phyloP scores from a whole-genome alignment of 2,888 invertebrate genomes.

The Scotopteryx bipunctaria region DNA sequence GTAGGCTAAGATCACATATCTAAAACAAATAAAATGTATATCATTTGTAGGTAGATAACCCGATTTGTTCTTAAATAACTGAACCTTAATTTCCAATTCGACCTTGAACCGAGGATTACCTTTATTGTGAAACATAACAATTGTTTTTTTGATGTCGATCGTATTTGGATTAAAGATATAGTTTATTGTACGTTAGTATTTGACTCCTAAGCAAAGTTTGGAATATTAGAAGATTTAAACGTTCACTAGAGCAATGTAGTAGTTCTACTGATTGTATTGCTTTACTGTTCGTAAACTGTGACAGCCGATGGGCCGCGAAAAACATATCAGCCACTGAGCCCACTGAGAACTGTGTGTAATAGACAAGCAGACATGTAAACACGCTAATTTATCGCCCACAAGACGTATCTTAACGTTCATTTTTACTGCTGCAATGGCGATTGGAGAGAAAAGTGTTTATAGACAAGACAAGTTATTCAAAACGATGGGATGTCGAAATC shows the following conservation, averaged over 20 bases:
- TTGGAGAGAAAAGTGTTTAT: background rate
- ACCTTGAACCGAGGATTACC: too few species aligned
- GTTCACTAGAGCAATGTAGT: background rate
- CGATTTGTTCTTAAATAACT: too few species aligned
- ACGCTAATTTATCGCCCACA: constrained; percentile 44
- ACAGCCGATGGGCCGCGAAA: constrained; percentile 54
- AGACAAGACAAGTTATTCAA: too few species aligned
- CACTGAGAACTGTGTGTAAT: constrained; percentile 32
- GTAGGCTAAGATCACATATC: too few species aligned
- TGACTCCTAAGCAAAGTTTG: background rate
- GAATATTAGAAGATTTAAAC: background rate
- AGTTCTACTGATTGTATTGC: constrained; percentile 12
- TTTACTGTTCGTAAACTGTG: constrained; percentile 28
- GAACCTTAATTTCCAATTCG: too few species aligned
- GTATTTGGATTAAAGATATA: too few species aligned
- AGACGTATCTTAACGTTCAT: constrained; percentile 22
- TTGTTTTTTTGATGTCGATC: too few species aligned
- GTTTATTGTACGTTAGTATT: too few species aligned
- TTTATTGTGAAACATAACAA: too few species aligned
- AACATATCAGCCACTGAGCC: constrained; percentile 48
- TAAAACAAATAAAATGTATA: too few species aligned
- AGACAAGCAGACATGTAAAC: constrained; percentile 51
- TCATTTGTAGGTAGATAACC: too few species aligned
- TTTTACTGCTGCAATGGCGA: constrained; percentile 10
- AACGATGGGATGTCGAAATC: too few species aligned